Evolutionary conservation across 2,113 vertebrate genomes (phyloP).

Genomic region (Apteryx owenii): DNA sequence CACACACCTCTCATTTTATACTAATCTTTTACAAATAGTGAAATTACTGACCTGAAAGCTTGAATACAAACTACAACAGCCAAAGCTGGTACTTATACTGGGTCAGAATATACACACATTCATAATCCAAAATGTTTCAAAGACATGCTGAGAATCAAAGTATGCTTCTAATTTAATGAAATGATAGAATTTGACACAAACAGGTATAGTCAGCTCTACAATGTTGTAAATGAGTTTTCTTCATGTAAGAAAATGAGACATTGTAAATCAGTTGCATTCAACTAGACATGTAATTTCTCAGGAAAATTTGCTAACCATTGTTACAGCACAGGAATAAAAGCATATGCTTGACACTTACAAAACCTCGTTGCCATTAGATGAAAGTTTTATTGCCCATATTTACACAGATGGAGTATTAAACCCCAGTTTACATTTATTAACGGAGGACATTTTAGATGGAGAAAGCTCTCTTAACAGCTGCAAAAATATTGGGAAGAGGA

Average conservation of each 20-base stretch:
- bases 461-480: conserved; percentile 26
- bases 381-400: conserved; percentile 46
- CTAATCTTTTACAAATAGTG: background rate
- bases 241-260: background rate
- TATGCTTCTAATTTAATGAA: background rate
- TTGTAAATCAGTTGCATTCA: background rate
- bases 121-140: background rate
- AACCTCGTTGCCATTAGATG: background rate
- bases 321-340: conserved; percentile 4
- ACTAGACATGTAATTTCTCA: background rate
- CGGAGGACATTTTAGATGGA: background rate
- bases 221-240: background rate
- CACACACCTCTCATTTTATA: background rate
- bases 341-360: background rate
- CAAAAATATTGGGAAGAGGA: conserved; percentile 43
- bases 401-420: background rate
- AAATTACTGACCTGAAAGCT: background rate
- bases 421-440: conserved; percentile 27
- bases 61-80: background rate
- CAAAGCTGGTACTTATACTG: background rate
- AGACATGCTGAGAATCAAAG: background rate
- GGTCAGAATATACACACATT: background rate
- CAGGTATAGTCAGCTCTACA: background rate
- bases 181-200: background rate
- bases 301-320: background rate